Base-by-base conservation (phyloP, 2,113 vertebrate genomes). In the Cynocephalus volans region DNA sequence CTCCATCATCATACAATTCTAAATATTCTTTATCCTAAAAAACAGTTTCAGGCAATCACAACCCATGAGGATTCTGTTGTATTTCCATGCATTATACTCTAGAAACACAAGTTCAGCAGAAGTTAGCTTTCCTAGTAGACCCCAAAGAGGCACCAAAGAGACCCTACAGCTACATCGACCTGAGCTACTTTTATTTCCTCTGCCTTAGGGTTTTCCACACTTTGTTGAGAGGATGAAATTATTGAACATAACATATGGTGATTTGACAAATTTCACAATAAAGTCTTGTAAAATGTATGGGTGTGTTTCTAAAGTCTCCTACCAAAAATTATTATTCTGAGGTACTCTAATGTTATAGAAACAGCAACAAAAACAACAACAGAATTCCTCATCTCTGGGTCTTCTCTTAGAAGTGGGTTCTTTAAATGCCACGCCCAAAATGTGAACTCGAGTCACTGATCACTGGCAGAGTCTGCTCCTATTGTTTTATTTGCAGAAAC, bases 81-180 rank as follows among this genome's bases (percentile, higher is more conserved):
- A 62, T 73, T 79, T 83, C 31, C 24, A 73, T 75, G 54, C 19
- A 18, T 70, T 58, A 19, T 18, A 21, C 8, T 80, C 36, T 23
- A 54, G 67, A 75, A 93, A 62, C 45, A 73, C 19, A 50, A 18
- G 93, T 90, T 87, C 65, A 72, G 77, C 65, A 92, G 48, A 81
- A 56, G 1, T 88, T 73, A 84, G 0, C 26, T 77, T 80, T 75
- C 7, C 64, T 80, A 3, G 24, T 33, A 76, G 33, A 23, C 52
- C 17, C 13, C 26, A 45, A 60, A 81, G 58, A 82, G 23, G 19
- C 9, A 67, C 8, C 24, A 6, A 33, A 45, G 58, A 79, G 41
- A 52, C 13, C 10, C 60, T 41, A 50, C 26, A 50, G n/a, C 18
- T 23, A 36, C 28, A 24, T 54, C 11, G 21, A 36, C 28, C 12